These are phyloP conservation scores for Anhinga rufa DNA, from an alignment of 2,113 vertebrate genomes.

Conservation along the genomic window DNA sequence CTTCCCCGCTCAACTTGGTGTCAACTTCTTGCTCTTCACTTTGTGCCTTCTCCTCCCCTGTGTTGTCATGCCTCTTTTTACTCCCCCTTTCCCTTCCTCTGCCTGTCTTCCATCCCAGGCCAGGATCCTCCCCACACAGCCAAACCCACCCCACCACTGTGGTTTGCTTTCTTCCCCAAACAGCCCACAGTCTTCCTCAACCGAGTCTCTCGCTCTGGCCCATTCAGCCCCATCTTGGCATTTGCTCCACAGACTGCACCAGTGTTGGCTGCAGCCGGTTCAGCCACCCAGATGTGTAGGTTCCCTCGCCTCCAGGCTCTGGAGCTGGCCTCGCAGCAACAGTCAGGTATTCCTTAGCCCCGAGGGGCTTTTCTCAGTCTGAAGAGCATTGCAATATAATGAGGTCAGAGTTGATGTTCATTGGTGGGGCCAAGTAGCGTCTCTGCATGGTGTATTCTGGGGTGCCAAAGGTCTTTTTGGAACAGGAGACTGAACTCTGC, in stretches of 20 bases:
- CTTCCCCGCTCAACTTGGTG: too few species aligned
- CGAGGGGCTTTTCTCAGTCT: background rate
- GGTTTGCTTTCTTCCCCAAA: background rate
- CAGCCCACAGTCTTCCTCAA: background rate
- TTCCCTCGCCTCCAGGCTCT: background rate
- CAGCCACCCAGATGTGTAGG: too few species aligned
- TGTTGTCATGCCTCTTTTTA: too few species aligned
- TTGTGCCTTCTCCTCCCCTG: background rate
- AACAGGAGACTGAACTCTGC: too few species aligned
- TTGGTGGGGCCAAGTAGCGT: too few species aligned
- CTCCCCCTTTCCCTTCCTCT: background rate
- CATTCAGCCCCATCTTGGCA: background rate
- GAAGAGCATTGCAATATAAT: background rate
- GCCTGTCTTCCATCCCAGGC: background rate
- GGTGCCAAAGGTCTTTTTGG: background rate
- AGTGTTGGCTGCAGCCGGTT: too few species aligned
- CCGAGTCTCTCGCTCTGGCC: background rate
- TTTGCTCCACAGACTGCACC: too few species aligned
- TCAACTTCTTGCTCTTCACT: too few species aligned
- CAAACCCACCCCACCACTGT: background rate
- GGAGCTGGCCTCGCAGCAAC: background rate
- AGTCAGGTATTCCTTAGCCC: background rate
- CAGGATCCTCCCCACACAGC: background rate
- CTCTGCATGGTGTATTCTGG: background rate
- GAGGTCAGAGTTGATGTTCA: background rate